Evolutionary conservation across 1,140 invertebrate genomes (phyloP), one percentile per base, ranked within the genome.

Genomic region (Camponotus floridanus): DNA sequence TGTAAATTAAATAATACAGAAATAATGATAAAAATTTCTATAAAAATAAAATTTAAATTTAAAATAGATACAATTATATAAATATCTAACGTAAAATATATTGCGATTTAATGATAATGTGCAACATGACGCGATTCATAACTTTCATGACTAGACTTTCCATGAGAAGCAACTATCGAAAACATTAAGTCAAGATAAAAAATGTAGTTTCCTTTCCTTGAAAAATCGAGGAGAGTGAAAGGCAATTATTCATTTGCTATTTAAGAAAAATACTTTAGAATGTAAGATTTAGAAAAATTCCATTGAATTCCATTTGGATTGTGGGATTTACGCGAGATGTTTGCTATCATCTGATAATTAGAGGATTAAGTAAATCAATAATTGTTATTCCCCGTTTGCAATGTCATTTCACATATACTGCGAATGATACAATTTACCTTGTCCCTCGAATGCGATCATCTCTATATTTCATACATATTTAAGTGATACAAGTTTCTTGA

Each of bases 131-230:
- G 2, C 13, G 3, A 55, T n/a, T 8, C 3, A 55, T 31, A 71
- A 11, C 11, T 71, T 55, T 45, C 31, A 33, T 26, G 9, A 26
- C 9, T 1, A 6, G 0, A 74, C 36, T 0, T 74, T 59, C 8
- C 6, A 26, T 39, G 21, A 45, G 13, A 33, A 64, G 2, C 13
- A 36, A 0, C 13, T n/a, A 13, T 65, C 62, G 1, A 3, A 48
- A 51, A 11, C 6, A 64, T 64, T 21, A 65, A 5, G 2, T 65
- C 18, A 4, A 78, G 39, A n/a, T 48, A 5, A 36, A 51, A 36
- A 33, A 67, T 67, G n/a, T 13, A 79, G 13, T 67, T 78, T 78
- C 9, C 61, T 48, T 33, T 13, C 13, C 11, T 36, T n/a, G 61
- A 48, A 31, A 13, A n/a, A 48, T 65, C 11, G 13, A 48, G 11